Evolutionary conservation across 2,888 invertebrate genomes (phyloP), one percentile per base, ranked within the genome.

Genomic region (Sinodicranocentrus sp.): DNA sequence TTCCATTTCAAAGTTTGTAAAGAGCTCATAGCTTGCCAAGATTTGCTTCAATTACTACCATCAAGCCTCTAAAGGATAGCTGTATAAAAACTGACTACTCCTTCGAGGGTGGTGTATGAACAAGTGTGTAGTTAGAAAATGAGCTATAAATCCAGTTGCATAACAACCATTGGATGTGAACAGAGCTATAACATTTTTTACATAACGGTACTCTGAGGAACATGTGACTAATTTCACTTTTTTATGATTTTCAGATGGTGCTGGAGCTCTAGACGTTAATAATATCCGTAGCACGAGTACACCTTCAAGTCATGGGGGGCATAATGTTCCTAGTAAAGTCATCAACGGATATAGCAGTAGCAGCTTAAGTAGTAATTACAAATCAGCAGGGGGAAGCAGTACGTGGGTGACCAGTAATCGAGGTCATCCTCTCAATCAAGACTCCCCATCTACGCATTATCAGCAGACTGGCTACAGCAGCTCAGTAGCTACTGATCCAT

Each of bases 291-390:
- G 79, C 21, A 52, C 71, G 15, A 84, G 84, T 25, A 84, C 73
- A 65, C 75, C 80, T 15, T 80, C 80, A 5, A 80, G 65, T 28
- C 80, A 43, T 26, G 65, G 72, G 39, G 72, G 80, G 25, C 71
- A 80, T 8, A 71, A 71, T n/a, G 2, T 57, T 13, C 72, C 72
- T 13, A 80, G 83, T 44, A 80, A 57, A 72, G 63, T 72, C 48
- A 80, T 76, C 65, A 79, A 79, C 52, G 71, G 70, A 23, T 78
- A 68, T 33, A 82, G 78, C 54, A 76, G 68, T 61, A 80, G 79
- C 67, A 82, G 82, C 21, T 59, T 75, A 68, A 84, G 85, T 71
- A 84, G 80, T 65, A 84, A 85, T 33, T 80, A 79, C 57, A 86
- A 75, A 70, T 83, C 76, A 19, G 39, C 44, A 39, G 76, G 75